phyloP scores from a whole-genome alignment of 1,140 invertebrate species.

The Drosophila sechellia region DNA sequence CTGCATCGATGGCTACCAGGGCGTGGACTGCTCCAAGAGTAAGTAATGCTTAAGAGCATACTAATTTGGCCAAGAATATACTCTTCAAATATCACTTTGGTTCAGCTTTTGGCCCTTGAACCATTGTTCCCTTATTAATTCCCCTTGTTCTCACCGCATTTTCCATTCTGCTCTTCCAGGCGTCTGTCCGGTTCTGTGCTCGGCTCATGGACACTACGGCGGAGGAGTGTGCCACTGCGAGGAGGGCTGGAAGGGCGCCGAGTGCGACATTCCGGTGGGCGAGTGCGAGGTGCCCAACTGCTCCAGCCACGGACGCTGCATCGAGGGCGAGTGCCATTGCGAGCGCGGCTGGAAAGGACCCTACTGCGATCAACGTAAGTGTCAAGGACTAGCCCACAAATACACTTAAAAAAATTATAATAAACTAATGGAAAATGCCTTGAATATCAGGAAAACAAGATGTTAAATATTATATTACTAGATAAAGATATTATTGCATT shows the following conservation, averaged over 20 bases:
- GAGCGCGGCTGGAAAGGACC: constrained; percentile 95
- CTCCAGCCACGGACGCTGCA: constrained; percentile 95
- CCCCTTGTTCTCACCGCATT: constrained; percentile 5
- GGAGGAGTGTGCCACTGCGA: constrained; percentile 98
- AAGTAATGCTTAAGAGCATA: constrained; percentile 84
- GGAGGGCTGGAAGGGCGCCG: constrained; percentile 97
- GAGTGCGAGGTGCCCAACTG: constrained; percentile 97
- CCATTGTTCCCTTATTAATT: constrained; percentile 8
- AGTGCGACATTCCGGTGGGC: constrained; percentile 96
- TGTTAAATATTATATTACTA: too few relatives aligned
- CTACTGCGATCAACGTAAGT: constrained; percentile 93
- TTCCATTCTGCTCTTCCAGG: constrained; percentile 85
- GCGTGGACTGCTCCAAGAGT: constrained; percentile 96
- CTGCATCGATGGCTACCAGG: constrained; percentile 97
- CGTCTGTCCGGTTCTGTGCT: constrained; percentile 98
- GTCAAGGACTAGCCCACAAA: constrained; percentile 33
- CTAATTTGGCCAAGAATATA: too few relatives aligned
- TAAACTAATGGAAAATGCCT: neutral
- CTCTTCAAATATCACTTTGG: neutral
- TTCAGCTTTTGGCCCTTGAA: neutral
- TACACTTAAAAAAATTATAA: neutral
- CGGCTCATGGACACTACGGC: constrained; percentile 97
- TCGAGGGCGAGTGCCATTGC: constrained; percentile 95
- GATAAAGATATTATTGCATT: too few relatives aligned
- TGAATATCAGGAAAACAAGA: too few relatives aligned